Conservation (phyloP, 2,888 invertebrate genomes). For the Muscina levida region DNA sequence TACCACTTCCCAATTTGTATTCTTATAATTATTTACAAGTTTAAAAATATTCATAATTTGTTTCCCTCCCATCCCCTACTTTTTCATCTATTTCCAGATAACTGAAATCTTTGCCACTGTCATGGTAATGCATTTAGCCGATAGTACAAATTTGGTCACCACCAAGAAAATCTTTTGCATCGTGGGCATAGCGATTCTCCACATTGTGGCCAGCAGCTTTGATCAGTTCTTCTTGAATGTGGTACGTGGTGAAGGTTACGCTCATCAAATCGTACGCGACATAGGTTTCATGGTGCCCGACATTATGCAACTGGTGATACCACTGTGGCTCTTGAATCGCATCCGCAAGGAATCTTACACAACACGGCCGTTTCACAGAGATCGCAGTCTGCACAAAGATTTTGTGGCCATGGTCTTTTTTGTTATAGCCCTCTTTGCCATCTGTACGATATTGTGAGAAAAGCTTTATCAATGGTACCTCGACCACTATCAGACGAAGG, state of each 20-base stretch:
- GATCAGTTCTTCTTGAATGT: conserved; percentile 85
- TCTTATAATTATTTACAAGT: no score
- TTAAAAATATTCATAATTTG: no score
- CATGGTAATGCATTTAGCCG: conserved; percentile 82
- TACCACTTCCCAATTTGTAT: no score
- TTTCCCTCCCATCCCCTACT: no score
- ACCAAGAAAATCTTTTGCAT: conserved; percentile 82
- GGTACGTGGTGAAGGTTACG: conserved; percentile 83
- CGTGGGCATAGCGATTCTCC: conserved; percentile 83
- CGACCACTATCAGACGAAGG: conserved; percentile 65
- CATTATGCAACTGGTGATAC: conserved; percentile 83
- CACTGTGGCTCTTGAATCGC: conserved; percentile 81
- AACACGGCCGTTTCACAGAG: conserved; percentile 78
- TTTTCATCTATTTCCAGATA: conserved; percentile 73
- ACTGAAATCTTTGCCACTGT: conserved; percentile 84
- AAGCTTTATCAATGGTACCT: conserved; percentile 69
- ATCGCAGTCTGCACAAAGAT: conserved; percentile 78
- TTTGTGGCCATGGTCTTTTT: conserved; percentile 78
- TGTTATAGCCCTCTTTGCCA: conserved; percentile 77
- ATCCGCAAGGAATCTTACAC: conserved; percentile 76
- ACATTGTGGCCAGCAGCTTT: conserved; percentile 83
- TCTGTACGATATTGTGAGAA: conserved; percentile 79
- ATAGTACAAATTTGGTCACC: conserved; percentile 81
- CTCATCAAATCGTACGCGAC: conserved; percentile 86
- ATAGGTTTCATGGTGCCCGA: conserved; percentile 86